These are phyloP conservation scores for Abrostola triplasia DNA, from an alignment of 2,888 invertebrate species.

Conservation along the genomic window DNA sequence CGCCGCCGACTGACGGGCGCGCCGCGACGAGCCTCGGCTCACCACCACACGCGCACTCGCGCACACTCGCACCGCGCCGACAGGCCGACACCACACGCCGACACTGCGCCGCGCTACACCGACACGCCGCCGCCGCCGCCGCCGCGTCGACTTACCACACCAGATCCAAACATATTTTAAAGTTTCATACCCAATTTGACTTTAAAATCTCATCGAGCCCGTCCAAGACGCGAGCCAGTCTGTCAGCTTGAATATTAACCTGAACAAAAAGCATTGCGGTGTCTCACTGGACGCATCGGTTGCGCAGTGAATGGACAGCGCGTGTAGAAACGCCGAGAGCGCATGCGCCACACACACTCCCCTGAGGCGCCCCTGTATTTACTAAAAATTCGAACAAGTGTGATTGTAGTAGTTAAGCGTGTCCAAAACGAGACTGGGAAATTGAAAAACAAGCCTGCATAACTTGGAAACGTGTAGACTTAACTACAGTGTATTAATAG, in stretches of 20 bases:
- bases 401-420: slow-evolving; percentile 60
- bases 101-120: slow-evolving; percentile 65
- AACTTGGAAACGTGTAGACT: slow-evolving; percentile 35
- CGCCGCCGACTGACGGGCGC: slow-evolving; percentile 87
- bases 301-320: slow-evolving; percentile 84
- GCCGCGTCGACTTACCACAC: slow-evolving; percentile 57
- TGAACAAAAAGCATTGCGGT: slow-evolving; percentile 67
- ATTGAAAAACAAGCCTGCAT: slow-evolving; percentile 61
- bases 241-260: slow-evolving; percentile 78
- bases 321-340: slow-evolving; percentile 74
- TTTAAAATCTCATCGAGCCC: slow-evolving; percentile 81
- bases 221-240: slow-evolving; percentile 71
- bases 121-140: slow-evolving; percentile 61
- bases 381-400: slow-evolving; percentile 65
- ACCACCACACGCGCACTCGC: slow-evolving; percentile 83
- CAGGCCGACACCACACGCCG: slow-evolving; percentile 60
- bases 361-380: slow-evolving; percentile 61
- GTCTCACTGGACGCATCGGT: slow-evolving; percentile 73
- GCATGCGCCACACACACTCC: slow-evolving; percentile 84
- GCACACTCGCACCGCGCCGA: slow-evolving; percentile 71
- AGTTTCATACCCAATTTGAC: slow-evolving; percentile 84
- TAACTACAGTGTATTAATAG: slow-evolving; percentile 22
- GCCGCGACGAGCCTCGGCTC: slow-evolving; percentile 79
- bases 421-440: slow-evolving; percentile 63
- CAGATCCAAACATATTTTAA: slow-evolving; percentile 81